Evolutionary conservation across 2,797 vertebrate genomes (phyloP).

Genomic region (Enteromius afrohamiltoni): DNA sequence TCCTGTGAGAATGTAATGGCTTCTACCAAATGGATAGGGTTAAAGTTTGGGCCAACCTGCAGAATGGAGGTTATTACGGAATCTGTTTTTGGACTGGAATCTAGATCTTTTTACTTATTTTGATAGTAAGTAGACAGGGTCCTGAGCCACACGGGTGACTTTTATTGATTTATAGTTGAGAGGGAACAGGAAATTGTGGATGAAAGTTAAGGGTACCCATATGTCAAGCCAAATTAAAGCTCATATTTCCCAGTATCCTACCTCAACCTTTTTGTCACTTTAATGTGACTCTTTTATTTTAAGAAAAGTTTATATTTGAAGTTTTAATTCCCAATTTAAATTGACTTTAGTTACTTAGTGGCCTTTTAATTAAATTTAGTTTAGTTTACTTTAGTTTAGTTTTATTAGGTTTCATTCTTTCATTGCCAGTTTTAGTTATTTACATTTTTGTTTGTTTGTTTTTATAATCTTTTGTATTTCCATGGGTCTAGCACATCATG

Average conservation of each 20-base stretch:
- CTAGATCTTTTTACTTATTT: background rate
- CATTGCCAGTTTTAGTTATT: too few relatives aligned
- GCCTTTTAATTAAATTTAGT: background rate
- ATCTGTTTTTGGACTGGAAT: constrained; percentile 1
- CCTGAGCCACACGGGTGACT: background rate
- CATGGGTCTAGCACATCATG: background rate
- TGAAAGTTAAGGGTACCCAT: background rate
- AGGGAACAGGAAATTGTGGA: constrained; percentile 9
- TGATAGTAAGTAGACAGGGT: background rate
- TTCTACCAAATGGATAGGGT: background rate
- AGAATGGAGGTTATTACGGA: background rate
- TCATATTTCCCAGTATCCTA: background rate
- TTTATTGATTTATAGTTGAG: constrained; percentile 9
- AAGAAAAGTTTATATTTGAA: background rate
- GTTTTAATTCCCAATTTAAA: background rate
- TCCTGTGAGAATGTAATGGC: background rate
- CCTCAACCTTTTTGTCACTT: background rate
- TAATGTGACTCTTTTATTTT: background rate
- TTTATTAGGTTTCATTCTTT: background rate
- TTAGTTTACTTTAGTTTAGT: too few relatives aligned
- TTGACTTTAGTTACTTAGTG: background rate
- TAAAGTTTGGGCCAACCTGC: background rate
- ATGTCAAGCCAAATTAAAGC: background rate
- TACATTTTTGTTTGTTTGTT: background rate
- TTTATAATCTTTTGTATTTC: background rate